Evolutionary conservation across 2,113 vertebrate genomes (phyloP), one percentile per base, ranked within the genome.

Genomic region (Corythornis vintsioides): DNA sequence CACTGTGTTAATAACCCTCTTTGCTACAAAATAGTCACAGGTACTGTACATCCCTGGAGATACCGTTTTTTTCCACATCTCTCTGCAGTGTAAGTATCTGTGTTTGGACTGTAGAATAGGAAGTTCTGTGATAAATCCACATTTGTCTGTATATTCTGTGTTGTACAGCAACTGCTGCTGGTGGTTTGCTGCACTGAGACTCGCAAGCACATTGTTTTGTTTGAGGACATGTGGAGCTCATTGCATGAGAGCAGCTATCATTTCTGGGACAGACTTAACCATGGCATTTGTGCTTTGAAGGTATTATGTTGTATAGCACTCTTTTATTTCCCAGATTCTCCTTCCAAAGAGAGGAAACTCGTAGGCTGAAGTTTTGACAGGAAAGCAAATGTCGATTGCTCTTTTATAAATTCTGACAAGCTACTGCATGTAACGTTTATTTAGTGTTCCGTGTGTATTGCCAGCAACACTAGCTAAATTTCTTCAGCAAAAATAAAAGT

Each of bases 281-380:
- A n/a, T 19, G 71, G 84, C 55, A 82, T 92, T 90, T 94, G 57
- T 86, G 83, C 88, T 88, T 90, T 4, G 45, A 94, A 94, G 89
- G 89, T 96, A 88, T 90, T 92, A 86, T 1, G 2, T 78, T 81
- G 71, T 67, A 88, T 35, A 77, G 48, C 0, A 0, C 77, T 86
- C 60, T 91, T 94, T 89, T 76, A 89, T 95, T 94, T 88, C 75
- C 78, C 77, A 88, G 80, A 69, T 73, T 81, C 83, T 91, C 82
- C 29, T 94, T 95, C 93, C 94, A 93, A 91, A 91, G 89, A 90
- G 61, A 81, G 90, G 83, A 96, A 95, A 93, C 70, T 92, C 65
- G 94, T 96, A 86, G 96, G 96, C 93, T 94, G 95, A 92, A 96
- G 88, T 96, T 96, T 96, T 96, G 96, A 96, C 96, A 96, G 95